These are phyloP conservation scores for Neelides folsomi DNA, from an alignment of 2,888 invertebrate species.

Conservation along the genomic window DNA sequence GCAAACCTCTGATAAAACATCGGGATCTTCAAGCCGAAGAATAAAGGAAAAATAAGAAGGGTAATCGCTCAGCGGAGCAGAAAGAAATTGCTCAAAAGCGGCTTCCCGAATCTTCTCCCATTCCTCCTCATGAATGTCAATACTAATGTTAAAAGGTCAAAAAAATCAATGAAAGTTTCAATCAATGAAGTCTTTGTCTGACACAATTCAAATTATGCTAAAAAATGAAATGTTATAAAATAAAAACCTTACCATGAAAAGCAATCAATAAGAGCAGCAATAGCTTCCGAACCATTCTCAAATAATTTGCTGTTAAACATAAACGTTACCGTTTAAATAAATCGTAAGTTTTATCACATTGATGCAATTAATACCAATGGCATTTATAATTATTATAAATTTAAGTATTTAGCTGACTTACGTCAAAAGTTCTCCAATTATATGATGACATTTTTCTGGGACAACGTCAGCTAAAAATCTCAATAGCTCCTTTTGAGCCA, in stretches of 20 bases:
- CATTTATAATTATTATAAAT: too few species aligned
- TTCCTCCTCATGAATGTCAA: constrained; percentile 13
- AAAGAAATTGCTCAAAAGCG: constrained; percentile 18
- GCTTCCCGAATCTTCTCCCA: constrained; percentile 10
- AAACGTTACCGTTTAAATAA: neutral
- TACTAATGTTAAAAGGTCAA: too few species aligned
- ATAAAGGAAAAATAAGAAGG: constrained; percentile 20
- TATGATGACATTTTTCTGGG: constrained; percentile 11
- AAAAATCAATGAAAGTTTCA: too few species aligned
- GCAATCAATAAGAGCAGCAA: constrained; percentile 14
- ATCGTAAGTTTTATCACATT: too few species aligned
- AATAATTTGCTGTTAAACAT: neutral
- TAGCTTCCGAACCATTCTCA: constrained; percentile 2
- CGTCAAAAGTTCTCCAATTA: constrained; percentile 8
- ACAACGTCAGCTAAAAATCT: constrained; percentile 14
- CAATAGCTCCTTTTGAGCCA: constrained; percentile 12
- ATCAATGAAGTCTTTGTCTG: too few species aligned
- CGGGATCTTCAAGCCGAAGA: constrained; percentile 7
- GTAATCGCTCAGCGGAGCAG: constrained; percentile 13
- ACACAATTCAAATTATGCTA: too few species aligned
- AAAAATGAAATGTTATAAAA: too few species aligned
- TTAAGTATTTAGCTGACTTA: too few species aligned
- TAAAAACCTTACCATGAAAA: constrained; percentile 4
- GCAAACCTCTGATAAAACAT: constrained; percentile 11
- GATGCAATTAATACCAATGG: too few species aligned